phyloP scores from a whole-genome alignment of 2,797 vertebrate genomes.

The Rhincodon typus region DNA sequence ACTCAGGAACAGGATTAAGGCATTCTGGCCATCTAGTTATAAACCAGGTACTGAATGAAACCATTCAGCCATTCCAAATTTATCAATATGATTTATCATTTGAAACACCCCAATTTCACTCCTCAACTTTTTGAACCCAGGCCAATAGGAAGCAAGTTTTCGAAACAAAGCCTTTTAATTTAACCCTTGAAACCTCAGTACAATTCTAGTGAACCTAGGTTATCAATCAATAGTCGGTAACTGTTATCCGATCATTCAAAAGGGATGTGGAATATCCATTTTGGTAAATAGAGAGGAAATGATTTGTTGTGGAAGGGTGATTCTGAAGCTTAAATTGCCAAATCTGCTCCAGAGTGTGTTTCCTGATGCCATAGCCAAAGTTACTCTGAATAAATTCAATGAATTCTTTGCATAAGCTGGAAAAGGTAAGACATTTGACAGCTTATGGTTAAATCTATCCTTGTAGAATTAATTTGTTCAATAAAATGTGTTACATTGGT shows the following conservation, averaged over 20 bases:
- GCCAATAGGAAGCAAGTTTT: background rate
- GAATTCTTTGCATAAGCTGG: no score
- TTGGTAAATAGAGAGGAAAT: no score
- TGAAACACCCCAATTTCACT: background rate
- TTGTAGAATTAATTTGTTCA: background rate
- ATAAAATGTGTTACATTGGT: background rate
- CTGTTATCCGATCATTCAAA: no score
- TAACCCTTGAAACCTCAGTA: background rate
- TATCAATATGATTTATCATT: background rate
- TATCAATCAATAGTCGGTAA: no score
- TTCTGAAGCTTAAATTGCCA: no score
- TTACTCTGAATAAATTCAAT: no score
- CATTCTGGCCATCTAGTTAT: background rate
- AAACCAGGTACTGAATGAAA: no score
- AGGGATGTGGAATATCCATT: no score
- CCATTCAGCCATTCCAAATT: no score
- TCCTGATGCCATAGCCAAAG: no score
- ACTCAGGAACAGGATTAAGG: background rate
- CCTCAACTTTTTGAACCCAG: background rate
- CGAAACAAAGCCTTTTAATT: background rate
- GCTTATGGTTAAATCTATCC: background rate
- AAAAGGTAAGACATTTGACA: background rate
- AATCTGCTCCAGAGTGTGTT: no score
- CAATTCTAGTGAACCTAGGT: background rate
- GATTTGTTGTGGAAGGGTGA: no score